These are phyloP conservation scores for Drosophila neocordata DNA, from an alignment of 1,140 invertebrate species.

Conservation along the genomic window DNA sequence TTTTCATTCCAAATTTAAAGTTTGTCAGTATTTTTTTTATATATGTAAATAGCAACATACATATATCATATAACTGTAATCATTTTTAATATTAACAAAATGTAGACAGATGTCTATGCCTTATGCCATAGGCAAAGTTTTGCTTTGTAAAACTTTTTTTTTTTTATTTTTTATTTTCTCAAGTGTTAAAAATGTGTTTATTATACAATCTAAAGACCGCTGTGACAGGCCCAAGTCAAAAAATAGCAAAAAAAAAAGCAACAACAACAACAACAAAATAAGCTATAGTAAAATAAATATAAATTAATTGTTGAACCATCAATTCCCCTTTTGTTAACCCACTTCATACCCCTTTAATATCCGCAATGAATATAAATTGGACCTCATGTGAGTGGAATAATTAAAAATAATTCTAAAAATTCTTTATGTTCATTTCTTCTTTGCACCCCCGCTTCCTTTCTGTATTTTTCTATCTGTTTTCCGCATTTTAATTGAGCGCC, in stretches of 20 bases:
- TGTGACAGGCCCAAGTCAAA: neutral
- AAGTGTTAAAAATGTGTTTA: slow-evolving; percentile 2
- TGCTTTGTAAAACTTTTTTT: neutral
- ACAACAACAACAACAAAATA: neutral
- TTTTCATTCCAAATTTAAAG: no score
- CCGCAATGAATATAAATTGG: slow-evolving; percentile 6
- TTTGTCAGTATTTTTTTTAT: no score
- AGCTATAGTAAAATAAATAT: slow-evolving; percentile 3
- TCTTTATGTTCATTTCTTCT: neutral
- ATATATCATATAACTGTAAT: no score
- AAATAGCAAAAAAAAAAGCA: neutral
- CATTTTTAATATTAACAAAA: neutral
- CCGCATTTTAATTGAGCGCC: neutral
- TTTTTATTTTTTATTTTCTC: neutral
- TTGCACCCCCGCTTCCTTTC: neutral
- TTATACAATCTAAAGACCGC: neutral
- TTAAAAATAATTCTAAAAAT: slow-evolving; percentile 5
- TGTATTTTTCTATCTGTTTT: neutral
- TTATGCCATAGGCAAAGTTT: neutral
- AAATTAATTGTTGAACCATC: neutral
- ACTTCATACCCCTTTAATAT: neutral
- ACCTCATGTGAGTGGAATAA: slow-evolving; percentile 3
- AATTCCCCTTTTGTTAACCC: neutral
- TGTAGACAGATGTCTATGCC: neutral
- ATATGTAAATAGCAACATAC: no score